phyloP scores from a whole-genome alignment of 2,113 vertebrate species.

The Callocephalon fimbriatum region DNA sequence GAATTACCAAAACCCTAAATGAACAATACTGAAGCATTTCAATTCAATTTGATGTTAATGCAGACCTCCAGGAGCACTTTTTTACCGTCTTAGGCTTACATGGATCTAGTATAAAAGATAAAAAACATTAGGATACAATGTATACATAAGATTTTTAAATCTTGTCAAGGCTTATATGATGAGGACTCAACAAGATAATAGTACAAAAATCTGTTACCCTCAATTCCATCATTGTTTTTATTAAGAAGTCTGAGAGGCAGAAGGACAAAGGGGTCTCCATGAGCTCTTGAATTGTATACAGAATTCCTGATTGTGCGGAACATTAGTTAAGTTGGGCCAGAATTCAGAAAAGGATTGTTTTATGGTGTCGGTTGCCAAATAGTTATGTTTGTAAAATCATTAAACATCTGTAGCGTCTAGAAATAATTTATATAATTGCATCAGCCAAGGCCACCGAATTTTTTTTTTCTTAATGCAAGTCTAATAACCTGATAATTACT shows the following conservation, averaged over 20 bases:
- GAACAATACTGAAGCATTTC: neutral
- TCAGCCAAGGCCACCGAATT: neutral
- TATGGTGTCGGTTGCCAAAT: neutral
- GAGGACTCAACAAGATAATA: neutral
- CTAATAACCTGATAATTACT: neutral
- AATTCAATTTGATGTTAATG: neutral
- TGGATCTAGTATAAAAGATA: neutral
- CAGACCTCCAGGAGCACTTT: neutral
- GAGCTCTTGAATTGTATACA: neutral
- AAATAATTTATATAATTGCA: neutral
- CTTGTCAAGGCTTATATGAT: neutral
- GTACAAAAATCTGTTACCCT: neutral
- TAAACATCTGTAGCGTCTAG: neutral
- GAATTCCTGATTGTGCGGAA: neutral
- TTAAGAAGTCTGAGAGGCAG: neutral
- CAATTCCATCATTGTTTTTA: neutral
- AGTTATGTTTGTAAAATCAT: neutral
- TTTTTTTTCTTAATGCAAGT: neutral
- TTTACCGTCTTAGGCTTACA: neutral
- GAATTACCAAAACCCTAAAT: neutral
- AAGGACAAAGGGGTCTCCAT: neutral
- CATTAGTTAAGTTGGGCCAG: neutral
- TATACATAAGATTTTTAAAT: neutral
- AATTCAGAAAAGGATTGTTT: neutral
- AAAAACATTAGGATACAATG: neutral